Base-by-base conservation (phyloP, 2,113 vertebrate species). In the Nyctibius bracteatus region DNA sequence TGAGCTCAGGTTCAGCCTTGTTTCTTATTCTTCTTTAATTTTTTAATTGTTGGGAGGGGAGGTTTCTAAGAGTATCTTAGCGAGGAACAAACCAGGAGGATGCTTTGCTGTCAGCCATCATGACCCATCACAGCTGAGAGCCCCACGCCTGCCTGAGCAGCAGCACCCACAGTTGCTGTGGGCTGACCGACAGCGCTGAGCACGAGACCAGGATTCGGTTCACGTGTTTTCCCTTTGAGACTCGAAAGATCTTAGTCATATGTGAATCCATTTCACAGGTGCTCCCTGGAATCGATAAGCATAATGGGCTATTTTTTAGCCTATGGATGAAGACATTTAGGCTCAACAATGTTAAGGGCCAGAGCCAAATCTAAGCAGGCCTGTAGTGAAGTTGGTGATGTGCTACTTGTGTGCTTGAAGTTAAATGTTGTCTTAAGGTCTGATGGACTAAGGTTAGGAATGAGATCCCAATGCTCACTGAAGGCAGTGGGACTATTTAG, bases 231-330 rank as follows among this genome's bases (percentile, higher is more conserved):
- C 37, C 21, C 6, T 77, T 41, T 19, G 33, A 62, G 47, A 43
- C 21, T 21, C 20, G 28, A 20, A 75, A 71, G 47, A 47, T 20
- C 14, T 62, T 63, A 31, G 15, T 54, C 21, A 23, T 31, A 27
- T 55, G 6, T 52, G 57, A 91, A 95, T 94, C 57, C 51, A 52
- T 92, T 94, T 86, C 68, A 66, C 86, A 86, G 73, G 68, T 92
- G 68, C 37, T 86, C 88, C 30, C 65, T 78, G 61, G 37, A 81
- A 46, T 3, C 85, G 82, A 90, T 93, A 96, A 92, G 28, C 67
- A 86, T 91, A 83, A 35, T 27, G 0, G 6, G 7, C 30, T 43
- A 30, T 78, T 92, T 95, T 94, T 88, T 39, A 94, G 78, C 33
- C 43, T 54, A 35, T 0, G 1, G 59, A 62, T 81, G 71, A 63